A percentile compares a stretch with the other conserved stretches of the same genome.
phyloP scores from a whole-genome alignment of 2,113 vertebrate species.

The Myotis davidii region DNA sequence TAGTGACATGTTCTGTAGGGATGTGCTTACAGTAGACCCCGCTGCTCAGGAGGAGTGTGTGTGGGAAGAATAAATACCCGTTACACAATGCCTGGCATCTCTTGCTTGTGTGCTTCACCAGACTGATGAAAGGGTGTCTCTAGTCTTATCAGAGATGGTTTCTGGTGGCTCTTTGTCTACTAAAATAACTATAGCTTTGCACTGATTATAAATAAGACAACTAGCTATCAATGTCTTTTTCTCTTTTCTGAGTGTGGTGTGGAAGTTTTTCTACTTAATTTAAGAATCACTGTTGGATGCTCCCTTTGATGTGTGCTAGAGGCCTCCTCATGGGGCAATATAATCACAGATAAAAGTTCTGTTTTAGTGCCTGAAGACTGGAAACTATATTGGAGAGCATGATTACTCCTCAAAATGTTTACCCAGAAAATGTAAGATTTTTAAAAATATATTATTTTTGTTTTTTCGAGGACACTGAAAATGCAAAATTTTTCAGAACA shows the following conservation, averaged over 20 bases:
- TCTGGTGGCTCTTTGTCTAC: not conserved
- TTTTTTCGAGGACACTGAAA: constrained; percentile 3
- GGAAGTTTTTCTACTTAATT: not conserved
- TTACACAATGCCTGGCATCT: not conserved
- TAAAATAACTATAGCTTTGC: not conserved
- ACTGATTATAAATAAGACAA: not conserved
- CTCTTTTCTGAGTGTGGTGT: not conserved
- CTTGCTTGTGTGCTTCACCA: not conserved
- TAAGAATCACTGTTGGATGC: not conserved
- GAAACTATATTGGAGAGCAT: not conserved
- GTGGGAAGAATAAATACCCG: not conserved
- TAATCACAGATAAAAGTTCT: not conserved
- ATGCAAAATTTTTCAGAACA: not conserved
- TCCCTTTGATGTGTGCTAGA: not conserved
- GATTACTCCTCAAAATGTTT: not conserved
- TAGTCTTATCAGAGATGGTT: not conserved
- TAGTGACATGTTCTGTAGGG: constrained; percentile 15
- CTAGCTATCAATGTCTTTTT: not conserved
- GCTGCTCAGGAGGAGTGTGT: not conserved
- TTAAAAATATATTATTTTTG: not conserved
- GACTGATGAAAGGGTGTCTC: not conserved
- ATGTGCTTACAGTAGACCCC: not conserved
- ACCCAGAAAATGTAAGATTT: not conserved
- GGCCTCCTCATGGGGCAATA: not conserved
- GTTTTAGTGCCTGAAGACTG: not conserved